These are phyloP conservation scores for Dasypolia templi DNA, from an alignment of 2,888 invertebrate genomes.

Conservation along the genomic window DNA sequence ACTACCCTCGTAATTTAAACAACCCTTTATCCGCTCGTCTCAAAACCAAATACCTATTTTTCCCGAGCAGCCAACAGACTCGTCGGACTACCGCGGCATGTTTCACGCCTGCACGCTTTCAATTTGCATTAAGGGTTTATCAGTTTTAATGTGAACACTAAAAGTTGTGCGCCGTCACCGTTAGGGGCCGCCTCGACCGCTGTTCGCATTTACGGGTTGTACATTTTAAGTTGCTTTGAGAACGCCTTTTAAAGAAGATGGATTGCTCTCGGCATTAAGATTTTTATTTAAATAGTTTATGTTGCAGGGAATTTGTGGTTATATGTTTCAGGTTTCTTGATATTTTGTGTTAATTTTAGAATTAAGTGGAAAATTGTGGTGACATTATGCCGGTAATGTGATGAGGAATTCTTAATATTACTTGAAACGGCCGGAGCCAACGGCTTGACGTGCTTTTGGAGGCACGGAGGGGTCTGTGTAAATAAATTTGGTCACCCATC, in stretches of 20 bases:
- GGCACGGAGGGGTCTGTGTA: no score
- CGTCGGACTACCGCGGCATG: constrained; percentile 64
- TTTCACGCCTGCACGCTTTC: constrained; percentile 75
- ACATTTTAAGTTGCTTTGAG: constrained; percentile 60
- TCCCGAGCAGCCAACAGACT: constrained; percentile 46
- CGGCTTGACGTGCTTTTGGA: no score
- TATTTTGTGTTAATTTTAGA: not conserved
- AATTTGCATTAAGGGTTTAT: constrained; percentile 78
- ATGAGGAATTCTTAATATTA: no score
- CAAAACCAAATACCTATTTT: constrained; percentile 54
- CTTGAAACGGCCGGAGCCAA: no score
- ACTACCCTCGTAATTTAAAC: constrained; percentile 36
- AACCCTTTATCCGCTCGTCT: constrained; percentile 42
- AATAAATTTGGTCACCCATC: no score
- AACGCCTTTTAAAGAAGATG: constrained; percentile 64
- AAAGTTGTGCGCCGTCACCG: constrained; percentile 69
- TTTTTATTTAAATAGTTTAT: constrained; percentile 61
- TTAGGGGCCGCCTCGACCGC: constrained; percentile 55
- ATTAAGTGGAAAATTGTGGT: no score
- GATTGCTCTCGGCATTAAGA: constrained; percentile 56
- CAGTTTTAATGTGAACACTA: constrained; percentile 74
- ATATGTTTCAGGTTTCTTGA: not conserved
- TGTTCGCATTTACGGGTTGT: constrained; percentile 59
- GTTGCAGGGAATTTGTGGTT: constrained; percentile 42
- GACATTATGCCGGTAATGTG: no score